A percentile compares a stretch with the other conserved stretches of the same genome.
Conservation (phyloP, 1,140 invertebrate genomes). For the Harlomillsia oculata region DNA sequence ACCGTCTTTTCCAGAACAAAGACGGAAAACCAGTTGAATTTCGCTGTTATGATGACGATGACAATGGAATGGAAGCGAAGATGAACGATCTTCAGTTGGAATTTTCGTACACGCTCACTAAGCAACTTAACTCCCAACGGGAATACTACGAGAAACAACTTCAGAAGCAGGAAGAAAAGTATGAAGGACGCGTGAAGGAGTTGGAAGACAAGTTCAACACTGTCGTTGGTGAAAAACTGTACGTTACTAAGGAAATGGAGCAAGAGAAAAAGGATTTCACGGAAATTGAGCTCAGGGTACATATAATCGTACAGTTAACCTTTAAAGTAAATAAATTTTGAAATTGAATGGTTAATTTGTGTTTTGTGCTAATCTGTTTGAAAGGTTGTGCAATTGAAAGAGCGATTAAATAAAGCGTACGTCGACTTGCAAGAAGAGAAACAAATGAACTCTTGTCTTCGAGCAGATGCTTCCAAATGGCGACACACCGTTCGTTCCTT, state of each 20-base stretch:
- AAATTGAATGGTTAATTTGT: neutral
- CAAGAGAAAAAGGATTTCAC: slow-evolving; percentile 53
- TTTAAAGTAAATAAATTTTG: slow-evolving; percentile 1
- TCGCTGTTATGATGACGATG: slow-evolving; percentile 7
- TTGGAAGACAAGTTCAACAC: slow-evolving; percentile 40
- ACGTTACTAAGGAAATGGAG: slow-evolving; percentile 38
- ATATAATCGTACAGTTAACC: neutral
- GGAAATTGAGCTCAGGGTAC: slow-evolving; percentile 45
- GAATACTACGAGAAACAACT: slow-evolving; percentile 66
- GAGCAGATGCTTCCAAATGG: too few species aligned
- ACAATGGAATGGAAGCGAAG: slow-evolving; percentile 63
- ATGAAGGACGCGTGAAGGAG: slow-evolving; percentile 40
- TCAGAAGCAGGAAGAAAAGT: slow-evolving; percentile 41
- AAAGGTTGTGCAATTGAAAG: too few species aligned
- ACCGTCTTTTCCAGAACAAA: slow-evolving; percentile 90
- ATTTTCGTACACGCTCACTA: slow-evolving; percentile 93
- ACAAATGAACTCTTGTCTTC: slow-evolving; percentile 61
- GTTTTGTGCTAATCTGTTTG: too few species aligned
- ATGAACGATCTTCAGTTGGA: slow-evolving; percentile 86
- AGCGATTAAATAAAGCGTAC: slow-evolving; percentile 47
- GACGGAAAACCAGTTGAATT: slow-evolving; percentile 93
- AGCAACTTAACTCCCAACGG: slow-evolving; percentile 88
- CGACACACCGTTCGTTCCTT: too few species aligned
- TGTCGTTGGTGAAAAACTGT: slow-evolving; percentile 30
- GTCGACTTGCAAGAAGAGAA: slow-evolving; percentile 66